A percentile compares a stretch with the other conserved stretches of the same genome.
Evolutionary conservation across 2,113 vertebrate species (phyloP).

Genomic region (Notothenia coriiceps): DNA sequence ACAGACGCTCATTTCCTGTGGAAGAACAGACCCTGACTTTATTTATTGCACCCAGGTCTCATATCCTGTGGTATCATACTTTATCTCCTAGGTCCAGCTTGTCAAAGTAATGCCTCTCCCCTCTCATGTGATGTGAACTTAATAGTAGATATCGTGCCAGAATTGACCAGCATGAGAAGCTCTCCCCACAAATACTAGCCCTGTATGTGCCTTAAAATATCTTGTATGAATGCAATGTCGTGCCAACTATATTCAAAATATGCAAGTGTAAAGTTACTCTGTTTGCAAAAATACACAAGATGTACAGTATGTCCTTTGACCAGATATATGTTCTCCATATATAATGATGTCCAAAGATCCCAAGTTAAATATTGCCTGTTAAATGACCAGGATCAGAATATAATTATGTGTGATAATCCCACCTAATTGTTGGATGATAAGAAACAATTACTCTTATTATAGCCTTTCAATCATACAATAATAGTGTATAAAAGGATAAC

Average conservation of each 20-base stretch:
- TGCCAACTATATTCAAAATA: too few relatives aligned
- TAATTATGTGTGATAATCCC: neutral
- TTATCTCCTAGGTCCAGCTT: conserved; percentile 14
- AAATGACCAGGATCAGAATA: too few relatives aligned
- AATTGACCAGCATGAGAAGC: neutral
- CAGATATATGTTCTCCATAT: neutral
- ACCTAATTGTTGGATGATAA: neutral
- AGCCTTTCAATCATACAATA: neutral
- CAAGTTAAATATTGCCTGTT: neutral
- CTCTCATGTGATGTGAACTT: conserved; percentile 5
- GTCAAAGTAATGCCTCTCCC: conserved; percentile 3
- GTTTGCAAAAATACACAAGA: neutral
- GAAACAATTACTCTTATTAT: neutral
- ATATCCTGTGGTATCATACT: conserved; percentile 17
- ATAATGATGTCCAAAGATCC: neutral
- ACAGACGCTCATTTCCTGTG: conserved; percentile 5
- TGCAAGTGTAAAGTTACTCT: neutral
- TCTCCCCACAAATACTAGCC: neutral
- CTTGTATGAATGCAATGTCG: too few relatives aligned
- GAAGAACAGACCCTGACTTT: conserved; percentile 2
- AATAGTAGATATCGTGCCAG: neutral
- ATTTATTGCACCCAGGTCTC: conserved; percentile 26
- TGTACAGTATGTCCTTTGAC: too few relatives aligned
- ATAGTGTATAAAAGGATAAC: neutral
- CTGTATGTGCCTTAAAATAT: neutral